These are phyloP conservation scores for Agrochola lota DNA, from an alignment of 2,888 invertebrate genomes.

Conservation along the genomic window DNA sequence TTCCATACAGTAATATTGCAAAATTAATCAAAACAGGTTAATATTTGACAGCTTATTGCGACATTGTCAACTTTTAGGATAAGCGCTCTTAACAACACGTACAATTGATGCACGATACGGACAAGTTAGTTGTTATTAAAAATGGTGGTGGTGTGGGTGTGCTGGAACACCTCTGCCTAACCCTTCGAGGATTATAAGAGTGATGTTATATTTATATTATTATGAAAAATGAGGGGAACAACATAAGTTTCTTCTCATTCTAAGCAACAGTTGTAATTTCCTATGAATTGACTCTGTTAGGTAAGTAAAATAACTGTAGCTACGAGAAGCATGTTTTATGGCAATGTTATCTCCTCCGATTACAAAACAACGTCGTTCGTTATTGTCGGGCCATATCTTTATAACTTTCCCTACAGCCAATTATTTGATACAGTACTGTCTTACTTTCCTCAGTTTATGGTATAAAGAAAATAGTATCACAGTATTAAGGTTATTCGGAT, in stretches of 20 bases:
- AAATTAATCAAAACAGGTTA: too few species aligned
- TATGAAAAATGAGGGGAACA: neutral
- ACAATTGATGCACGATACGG: too few species aligned
- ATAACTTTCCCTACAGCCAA: constrained; percentile 38
- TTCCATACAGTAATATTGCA: too few species aligned
- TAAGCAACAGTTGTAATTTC: constrained; percentile 1
- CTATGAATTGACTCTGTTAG: constrained; percentile 13
- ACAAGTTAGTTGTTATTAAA: too few species aligned
- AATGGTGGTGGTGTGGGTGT: too few species aligned
- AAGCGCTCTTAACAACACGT: too few species aligned
- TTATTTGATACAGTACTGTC: constrained; percentile 53
- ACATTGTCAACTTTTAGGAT: too few species aligned
- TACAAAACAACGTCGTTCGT: constrained; percentile 56
- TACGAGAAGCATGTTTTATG: constrained; percentile 39
- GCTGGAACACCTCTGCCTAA: too few species aligned
- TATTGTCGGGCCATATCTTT: constrained; percentile 45
- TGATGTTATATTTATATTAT: neutral
- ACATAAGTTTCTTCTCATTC: neutral
- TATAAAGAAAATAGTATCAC: constrained; percentile 8
- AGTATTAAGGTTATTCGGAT: constrained; percentile 2
- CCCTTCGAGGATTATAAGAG: too few species aligned
- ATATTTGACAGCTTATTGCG: too few species aligned
- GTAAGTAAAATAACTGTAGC: constrained; percentile 7
- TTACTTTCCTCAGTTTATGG: constrained; percentile 19
- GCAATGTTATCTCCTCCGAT: constrained; percentile 43